A percentile compares a stretch with the other conserved stretches of the same genome.
Evolutionary conservation across 2,888 invertebrate species (phyloP).

Genomic region (Norana najaformis): DNA sequence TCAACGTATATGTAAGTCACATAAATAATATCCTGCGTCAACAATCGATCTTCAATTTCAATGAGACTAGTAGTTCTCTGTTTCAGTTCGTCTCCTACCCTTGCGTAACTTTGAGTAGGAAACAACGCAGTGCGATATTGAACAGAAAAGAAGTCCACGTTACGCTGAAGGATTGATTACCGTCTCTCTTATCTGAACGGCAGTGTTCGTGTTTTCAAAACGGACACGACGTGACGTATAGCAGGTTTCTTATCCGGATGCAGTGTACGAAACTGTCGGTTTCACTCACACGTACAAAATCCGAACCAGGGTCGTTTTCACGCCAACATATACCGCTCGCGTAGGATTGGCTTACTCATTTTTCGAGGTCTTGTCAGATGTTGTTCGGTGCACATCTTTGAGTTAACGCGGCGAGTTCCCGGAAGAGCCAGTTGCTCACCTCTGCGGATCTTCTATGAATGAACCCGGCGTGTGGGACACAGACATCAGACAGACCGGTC

Average conservation of each 20-base stretch:
- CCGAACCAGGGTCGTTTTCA: background rate
- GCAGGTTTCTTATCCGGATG: background rate
- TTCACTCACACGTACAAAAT: background rate
- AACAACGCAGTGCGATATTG: background rate
- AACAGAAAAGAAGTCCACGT: background rate
- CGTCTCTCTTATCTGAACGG: no score
- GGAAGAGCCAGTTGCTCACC: background rate
- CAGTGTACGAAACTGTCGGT: background rate
- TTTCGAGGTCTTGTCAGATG: background rate
- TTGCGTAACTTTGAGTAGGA: background rate
- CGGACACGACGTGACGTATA: background rate
- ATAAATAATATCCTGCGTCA: no score
- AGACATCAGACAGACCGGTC: no score
- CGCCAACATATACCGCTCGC: background rate
- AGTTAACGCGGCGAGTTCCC: background rate
- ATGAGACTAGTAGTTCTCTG: background rate
- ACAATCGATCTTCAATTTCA: background rate
- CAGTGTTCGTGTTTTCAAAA: background rate
- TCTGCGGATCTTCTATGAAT: background rate
- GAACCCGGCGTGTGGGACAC: background rate
- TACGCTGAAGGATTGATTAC: no score
- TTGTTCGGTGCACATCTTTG: background rate
- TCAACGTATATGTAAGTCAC: no score
- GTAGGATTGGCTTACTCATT: background rate
- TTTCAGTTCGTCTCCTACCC: background rate